Evolutionary conservation across 2,113 vertebrate species (phyloP).

Genomic region (Onychostruthus taczanowskii): DNA sequence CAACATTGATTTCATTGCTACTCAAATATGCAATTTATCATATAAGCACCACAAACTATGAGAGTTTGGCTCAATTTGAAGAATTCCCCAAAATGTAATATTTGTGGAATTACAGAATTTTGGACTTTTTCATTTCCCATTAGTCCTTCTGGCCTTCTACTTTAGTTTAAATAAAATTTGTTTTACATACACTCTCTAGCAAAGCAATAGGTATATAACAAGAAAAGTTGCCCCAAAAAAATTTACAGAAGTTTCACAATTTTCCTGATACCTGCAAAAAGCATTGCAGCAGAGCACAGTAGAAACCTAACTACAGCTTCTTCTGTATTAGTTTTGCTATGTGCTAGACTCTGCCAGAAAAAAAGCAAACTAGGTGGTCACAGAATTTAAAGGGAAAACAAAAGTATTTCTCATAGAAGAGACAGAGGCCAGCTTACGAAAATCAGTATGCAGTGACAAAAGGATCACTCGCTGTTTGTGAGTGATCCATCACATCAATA

Average conservation of each 20-base stretch:
- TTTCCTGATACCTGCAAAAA: background rate
- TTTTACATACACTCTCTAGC: background rate
- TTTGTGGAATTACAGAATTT: background rate
- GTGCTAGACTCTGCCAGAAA: background rate
- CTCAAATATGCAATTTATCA: background rate
- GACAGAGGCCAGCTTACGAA: background rate
- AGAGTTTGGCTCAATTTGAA: background rate
- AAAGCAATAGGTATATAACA: background rate
- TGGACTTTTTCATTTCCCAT: background rate
- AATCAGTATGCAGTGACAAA: background rate
- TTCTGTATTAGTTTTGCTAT: background rate
- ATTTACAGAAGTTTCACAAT: background rate
- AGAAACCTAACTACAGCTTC: background rate
- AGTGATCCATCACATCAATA: background rate
- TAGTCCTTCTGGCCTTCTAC: background rate
- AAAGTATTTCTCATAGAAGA: background rate
- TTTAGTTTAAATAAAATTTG: background rate
- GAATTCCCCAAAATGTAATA: background rate
- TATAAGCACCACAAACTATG: background rate
- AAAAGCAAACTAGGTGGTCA: background rate
- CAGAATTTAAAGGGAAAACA: background rate
- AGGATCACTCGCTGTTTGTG: fast-evolving
- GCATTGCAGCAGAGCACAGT: background rate
- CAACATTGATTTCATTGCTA: background rate
- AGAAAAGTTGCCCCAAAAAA: background rate